Evolutionary conservation across 2,797 vertebrate species (phyloP), one percentile per base, ranked within the genome.

Genomic region (Lithobates pipiens): DNA sequence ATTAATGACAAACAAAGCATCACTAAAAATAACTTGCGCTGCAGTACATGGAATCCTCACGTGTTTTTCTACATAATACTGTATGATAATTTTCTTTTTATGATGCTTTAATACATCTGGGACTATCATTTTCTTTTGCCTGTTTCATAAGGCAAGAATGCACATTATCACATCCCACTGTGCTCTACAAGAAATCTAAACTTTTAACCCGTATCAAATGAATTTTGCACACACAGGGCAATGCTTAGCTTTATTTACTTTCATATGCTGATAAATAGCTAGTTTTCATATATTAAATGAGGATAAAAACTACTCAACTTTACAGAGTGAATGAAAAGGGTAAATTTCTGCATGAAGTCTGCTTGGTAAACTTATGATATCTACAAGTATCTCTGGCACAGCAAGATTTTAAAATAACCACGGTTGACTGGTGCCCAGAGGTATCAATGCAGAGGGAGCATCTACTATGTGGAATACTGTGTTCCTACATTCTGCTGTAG

Each of bases 71-170:
- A 65, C 21, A 65, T 65, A 65, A 65, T 65, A 65, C n/a, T 65
- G 61, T 25, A 65, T 65, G n/a, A 25, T 65, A 65, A 65, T 65
- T 65, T 65, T 65, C 61, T 65, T 65, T 65, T 65, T 65, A 65
- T 65, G 61, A 25, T 25, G 61, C 61, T 23, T 65, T 65, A 65
- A 65, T 23, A n/a, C 61, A 25, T 65, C 23, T 25, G 61, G 61
- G 61, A 65, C 61, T 3, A 25, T 65, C 61, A 29, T 29, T 63
- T 65, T 65, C 6, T 61, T 65, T 65, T 65, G 61, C 61, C 61
- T 65, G 23, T 65, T 65, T 65, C n/a, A 65, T 65, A 65, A 65
- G 61, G 61, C 61, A 65, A 65, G 61, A 65, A 65, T 65, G 61
- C 61, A 65, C 61, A 65, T 65, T 65, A 65, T 65, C 23, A 65